phyloP scores from a whole-genome alignment of 2,888 invertebrate genomes.

The Eledone cirrhosa region DNA sequence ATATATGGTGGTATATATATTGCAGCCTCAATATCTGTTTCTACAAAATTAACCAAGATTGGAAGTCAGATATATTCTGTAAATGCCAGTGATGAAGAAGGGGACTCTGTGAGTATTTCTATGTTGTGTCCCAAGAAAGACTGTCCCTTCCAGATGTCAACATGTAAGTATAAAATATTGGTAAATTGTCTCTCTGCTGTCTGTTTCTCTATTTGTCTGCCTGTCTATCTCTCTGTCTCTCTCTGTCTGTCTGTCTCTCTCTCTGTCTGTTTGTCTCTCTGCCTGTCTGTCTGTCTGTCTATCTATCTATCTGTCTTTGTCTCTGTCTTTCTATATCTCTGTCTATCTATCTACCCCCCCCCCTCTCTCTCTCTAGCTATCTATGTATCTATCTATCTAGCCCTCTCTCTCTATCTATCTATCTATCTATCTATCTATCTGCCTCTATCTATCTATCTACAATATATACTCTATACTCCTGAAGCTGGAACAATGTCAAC shows the following conservation, averaged over 20 bases:
- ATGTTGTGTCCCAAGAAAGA: neutral
- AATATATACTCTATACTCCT: neutral
- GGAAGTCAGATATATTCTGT: neutral
- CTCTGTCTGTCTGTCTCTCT: too few relatives aligned
- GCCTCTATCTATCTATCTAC: neutral
- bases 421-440: neutral
- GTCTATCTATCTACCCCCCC: too few relatives aligned
- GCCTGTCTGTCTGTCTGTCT: too few relatives aligned
- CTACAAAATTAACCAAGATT: neutral
- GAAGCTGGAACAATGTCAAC: neutral
- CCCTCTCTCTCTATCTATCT: neutral
- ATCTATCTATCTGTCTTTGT: too few relatives aligned
- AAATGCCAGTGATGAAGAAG: neutral
- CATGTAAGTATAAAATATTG: constrained; percentile 4
- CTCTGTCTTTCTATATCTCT: too few relatives aligned
- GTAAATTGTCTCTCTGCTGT: too few relatives aligned
- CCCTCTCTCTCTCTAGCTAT: neutral
- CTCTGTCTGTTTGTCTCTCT: too few relatives aligned
- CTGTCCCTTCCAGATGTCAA: constrained; percentile 20
- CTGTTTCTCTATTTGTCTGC: too few relatives aligned
- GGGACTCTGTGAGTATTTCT: neutral
- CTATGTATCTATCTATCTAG: neutral
- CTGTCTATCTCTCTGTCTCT: too few relatives aligned
- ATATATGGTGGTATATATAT: neutral
- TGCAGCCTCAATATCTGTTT: constrained; percentile 16